Percentiles rank a stretch among this genome's conserved stretches.
Conservation (phyloP, 2,113 vertebrate genomes). For the Mus spicilegus region DNA sequence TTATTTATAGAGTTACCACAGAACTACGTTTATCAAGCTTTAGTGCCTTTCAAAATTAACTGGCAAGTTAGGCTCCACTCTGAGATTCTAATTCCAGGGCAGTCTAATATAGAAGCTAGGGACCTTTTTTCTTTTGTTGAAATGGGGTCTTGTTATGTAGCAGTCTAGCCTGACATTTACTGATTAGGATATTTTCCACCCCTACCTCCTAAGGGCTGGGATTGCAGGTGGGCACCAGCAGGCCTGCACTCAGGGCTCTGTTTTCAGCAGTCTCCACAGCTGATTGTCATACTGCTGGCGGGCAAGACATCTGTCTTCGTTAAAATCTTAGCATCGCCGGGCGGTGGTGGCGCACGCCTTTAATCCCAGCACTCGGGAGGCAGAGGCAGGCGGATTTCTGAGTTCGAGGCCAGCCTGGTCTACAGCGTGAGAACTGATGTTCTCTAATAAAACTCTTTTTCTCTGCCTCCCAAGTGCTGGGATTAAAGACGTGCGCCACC, state of each 20-base stretch:
- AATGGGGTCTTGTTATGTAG: not conserved
- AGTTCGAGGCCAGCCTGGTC: too few relatives aligned
- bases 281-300: constrained; percentile 23
- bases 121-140: constrained; percentile 14
- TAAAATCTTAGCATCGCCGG: constrained; percentile 2
- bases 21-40: constrained; percentile 31
- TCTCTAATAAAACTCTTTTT: not conserved
- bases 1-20: constrained; percentile 48
- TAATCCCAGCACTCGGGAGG: too few relatives aligned
- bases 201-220: not conserved
- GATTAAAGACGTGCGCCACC: too few relatives aligned
- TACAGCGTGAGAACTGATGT: not conserved
- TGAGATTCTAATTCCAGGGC: constrained; percentile 47
- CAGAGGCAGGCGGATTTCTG: too few relatives aligned
- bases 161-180: not conserved
- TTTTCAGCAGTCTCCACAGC: not conserved
- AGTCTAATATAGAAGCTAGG: not conserved
- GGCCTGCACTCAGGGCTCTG: not conserved
- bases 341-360: too few relatives aligned
- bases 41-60: constrained; percentile 34
- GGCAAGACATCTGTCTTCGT: not conserved
- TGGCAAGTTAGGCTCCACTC: constrained; percentile 5
- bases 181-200: not conserved
- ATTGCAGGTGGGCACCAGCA: not conserved
- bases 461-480: too few relatives aligned